Conservation (phyloP, 2,888 invertebrate genomes). For the Nemotelus pantherinus region DNA sequence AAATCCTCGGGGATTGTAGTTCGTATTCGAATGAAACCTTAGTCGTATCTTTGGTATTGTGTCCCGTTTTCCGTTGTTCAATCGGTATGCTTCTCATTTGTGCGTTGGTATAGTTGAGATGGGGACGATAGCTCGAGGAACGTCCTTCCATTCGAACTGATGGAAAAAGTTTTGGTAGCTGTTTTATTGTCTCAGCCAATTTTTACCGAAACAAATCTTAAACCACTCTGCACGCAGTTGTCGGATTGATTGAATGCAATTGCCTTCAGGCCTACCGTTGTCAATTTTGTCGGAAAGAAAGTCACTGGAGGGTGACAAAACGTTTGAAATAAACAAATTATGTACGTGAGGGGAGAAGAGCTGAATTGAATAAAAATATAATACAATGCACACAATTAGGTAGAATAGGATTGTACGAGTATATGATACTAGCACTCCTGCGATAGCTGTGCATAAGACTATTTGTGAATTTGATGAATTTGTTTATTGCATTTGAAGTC, state of each 20-base stretch:
- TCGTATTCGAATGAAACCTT: slow-evolving; percentile 38
- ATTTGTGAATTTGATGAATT: too few relatives aligned
- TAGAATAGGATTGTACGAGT: too few relatives aligned
- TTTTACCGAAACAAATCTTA: slow-evolving; percentile 52
- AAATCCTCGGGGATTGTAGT: slow-evolving; percentile 53
- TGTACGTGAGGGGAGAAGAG: slow-evolving; percentile 20
- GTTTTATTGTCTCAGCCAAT: slow-evolving; percentile 52
- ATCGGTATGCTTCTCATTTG: slow-evolving; percentile 22
- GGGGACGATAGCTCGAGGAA: slow-evolving; percentile 14
- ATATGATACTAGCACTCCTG: too few relatives aligned
- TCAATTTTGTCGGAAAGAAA: slow-evolving; percentile 31
- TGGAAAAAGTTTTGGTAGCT: slow-evolving; percentile 50
- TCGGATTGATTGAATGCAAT: slow-evolving; percentile 52
- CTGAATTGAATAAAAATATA: not conserved
- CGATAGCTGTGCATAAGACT: too few relatives aligned
- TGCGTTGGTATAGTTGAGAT: not conserved
- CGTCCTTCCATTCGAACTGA: slow-evolving; percentile 42
- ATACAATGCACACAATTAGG: too few relatives aligned
- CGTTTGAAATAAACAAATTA: slow-evolving; percentile 42
- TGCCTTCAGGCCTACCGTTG: slow-evolving; percentile 43
- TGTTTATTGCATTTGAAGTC: too few relatives aligned
- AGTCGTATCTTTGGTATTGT: not conserved
- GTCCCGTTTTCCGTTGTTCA: not conserved
- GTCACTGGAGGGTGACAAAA: slow-evolving; percentile 43
- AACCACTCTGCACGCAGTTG: slow-evolving; percentile 48